Evolutionary conservation across 2,113 vertebrate species (phyloP).

Genomic region (Thamnophis sirtalis): DNA sequence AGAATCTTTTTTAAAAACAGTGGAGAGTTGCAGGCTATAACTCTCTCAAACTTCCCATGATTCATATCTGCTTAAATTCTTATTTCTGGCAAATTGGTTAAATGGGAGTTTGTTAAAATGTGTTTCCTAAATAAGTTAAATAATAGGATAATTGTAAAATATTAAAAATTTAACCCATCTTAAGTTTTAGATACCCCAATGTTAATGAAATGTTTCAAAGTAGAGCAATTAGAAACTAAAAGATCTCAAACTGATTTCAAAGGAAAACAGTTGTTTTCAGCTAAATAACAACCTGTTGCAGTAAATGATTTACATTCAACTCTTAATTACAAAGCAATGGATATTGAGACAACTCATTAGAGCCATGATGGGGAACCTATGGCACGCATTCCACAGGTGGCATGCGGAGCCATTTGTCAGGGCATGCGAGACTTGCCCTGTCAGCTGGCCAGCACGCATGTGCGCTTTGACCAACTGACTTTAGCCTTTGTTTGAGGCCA

Average conservation of each 20-base stretch:
- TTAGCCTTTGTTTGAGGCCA: too few species aligned
- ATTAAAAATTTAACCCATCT: not conserved
- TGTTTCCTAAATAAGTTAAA: fast-evolving
- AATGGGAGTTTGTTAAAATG: not conserved
- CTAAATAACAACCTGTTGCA: not conserved
- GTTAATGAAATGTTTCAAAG: not conserved
- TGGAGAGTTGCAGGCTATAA: not conserved
- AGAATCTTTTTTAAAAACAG: not conserved
- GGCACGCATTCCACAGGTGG: too few species aligned
- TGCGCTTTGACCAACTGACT: too few species aligned
- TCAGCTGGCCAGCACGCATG: too few species aligned
- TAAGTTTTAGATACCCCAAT: not conserved
- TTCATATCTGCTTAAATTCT: not conserved
- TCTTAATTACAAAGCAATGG: not conserved
- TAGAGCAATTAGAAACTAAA: not conserved
- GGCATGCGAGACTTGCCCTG: too few species aligned
- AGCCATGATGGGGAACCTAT: not conserved
- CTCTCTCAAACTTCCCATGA: not conserved
- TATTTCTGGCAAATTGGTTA: not conserved
- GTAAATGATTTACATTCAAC: not conserved
- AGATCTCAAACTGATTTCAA: not conserved
- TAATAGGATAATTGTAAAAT: not conserved
- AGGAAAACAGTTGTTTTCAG: not conserved
- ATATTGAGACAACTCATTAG: not conserved
- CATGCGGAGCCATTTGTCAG: too few species aligned